These are phyloP conservation scores for Xanthorhoe designata DNA, from an alignment of 2,888 invertebrate species.

Conservation along the genomic window DNA sequence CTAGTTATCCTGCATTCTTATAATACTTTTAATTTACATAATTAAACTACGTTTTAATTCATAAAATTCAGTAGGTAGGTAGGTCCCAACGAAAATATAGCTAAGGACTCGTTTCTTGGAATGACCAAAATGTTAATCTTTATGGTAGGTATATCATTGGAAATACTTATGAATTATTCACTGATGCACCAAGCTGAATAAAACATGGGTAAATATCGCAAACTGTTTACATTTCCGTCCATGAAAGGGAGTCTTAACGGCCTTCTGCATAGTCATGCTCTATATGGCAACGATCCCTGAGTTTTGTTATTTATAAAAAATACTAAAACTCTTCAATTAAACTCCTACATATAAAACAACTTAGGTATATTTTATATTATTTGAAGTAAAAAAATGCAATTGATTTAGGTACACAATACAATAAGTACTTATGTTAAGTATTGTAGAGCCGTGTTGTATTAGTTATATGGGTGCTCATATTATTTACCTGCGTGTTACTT, in stretches of 20 bases:
- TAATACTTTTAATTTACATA: background rate
- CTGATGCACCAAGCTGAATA: constrained; percentile 29
- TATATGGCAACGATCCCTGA: constrained; percentile 44
- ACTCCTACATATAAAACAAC: no score
- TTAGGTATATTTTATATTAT: no score
- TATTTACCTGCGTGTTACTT: constrained; percentile 61
- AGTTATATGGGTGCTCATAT: constrained; percentile 47
- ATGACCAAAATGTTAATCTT: constrained; percentile 1
- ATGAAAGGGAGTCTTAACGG: constrained; percentile 53
- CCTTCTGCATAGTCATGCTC: constrained; percentile 61
- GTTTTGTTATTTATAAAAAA: constrained; percentile 19
- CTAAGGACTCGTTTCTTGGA: background rate
- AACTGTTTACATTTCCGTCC: constrained; percentile 46
- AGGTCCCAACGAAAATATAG: background rate
- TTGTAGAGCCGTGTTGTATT: constrained; percentile 64
- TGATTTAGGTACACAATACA: no score
- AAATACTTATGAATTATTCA: constrained; percentile 15
- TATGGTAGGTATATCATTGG: background rate
- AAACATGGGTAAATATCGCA: constrained; percentile 24
- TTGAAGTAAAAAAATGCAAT: constrained; percentile 38
- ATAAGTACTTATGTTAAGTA: no score
- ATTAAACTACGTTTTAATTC: background rate
- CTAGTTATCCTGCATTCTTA: background rate
- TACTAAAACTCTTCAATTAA: background rate
- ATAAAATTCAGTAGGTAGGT: no score